Base-by-base conservation (phyloP, 2,113 vertebrate species). In the Brienomyrus brachyistius region DNA sequence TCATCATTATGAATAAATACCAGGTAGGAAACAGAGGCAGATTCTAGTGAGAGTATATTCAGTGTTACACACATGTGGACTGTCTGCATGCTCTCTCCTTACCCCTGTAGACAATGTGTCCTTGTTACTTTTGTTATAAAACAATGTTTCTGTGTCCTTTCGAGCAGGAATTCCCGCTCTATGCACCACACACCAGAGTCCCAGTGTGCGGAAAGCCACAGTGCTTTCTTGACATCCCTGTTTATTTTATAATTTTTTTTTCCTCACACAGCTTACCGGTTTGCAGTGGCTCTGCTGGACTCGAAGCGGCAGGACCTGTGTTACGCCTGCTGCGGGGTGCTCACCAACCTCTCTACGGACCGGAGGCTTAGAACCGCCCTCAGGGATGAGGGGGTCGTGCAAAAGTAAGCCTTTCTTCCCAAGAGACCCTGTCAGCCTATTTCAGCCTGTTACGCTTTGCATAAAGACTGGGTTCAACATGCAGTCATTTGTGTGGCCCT, bases 251-350 rank as follows among this genome's bases (percentile, higher is more conserved):
- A n/a, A n/a, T 27, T 51, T 19, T 89, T 74, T 51, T 5, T 2
- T 27, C n/a, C 8, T 51, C 88, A 92, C 88, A 88, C 93, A 99
- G 98, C 98, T 17, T 93, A 99, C 95, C 97, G 94, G 94, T 98
- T 98, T 90, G 56, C 97, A 90, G 95, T 98, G 47, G 94, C 96
- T 0, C 94, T 99, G 91, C 95, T 99, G 40, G 98, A 98, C 93
- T 96, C 97, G 13, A 97, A 96, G 94, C 96, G 95, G 89, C 94
- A 95, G n/a, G 97, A 98, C 21, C 92, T 98, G 91, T 99, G 98
- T 92, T 98, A 97, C 91, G 97, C 97, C 47, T 97, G 97, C 91
- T 98, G 97, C 88, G 98, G 98, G 77, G 97, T 99, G 90, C 97
- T 99, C 92, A 97, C 97, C 88, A 99, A 99, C 92, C 95, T 99